Percentiles rank a stretch among this genome's conserved stretches.
These are phyloP conservation scores for Apogon hyalosoma DNA, from an alignment of 2,797 vertebrate genomes.

Conservation along the genomic window DNA sequence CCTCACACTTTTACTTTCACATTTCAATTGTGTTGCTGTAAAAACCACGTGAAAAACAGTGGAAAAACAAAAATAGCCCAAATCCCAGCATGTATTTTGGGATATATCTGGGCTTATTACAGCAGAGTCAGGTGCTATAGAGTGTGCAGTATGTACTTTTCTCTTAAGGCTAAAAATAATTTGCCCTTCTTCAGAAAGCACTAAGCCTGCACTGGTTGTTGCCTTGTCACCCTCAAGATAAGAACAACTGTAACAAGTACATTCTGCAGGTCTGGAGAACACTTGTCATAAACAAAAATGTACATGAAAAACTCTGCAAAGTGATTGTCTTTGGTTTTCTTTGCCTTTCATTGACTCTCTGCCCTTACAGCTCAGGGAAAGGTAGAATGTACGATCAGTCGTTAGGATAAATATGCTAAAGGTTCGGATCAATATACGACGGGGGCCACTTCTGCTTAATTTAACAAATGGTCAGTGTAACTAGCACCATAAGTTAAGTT, in stretches of 20 bases:
- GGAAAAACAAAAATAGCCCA: constrained; percentile 32
- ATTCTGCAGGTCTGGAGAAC: not conserved
- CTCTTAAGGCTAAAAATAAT: constrained; percentile 41
- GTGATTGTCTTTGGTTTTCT: not conserved
- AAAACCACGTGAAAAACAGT: constrained; percentile 23
- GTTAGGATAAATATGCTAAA: constrained; percentile 21
- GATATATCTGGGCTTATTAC: constrained; percentile 25
- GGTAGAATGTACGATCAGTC: not conserved
- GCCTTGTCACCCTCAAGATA: constrained; percentile 6
- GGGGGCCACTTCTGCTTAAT: not conserved
- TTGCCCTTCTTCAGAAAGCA: constrained; percentile 20
- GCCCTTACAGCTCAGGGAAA: constrained; percentile 1
- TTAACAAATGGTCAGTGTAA: constrained; percentile 11
- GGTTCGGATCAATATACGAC: constrained; percentile 17
- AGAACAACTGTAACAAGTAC: not conserved
- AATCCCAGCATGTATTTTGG: constrained; percentile 33
- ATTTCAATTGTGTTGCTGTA: constrained; percentile 5
- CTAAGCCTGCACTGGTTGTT: not conserved
- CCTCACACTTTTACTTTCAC: not conserved
- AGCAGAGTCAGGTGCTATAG: constrained; percentile 10
- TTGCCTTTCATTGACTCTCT: constrained; percentile 21
- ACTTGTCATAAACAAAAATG: not conserved
- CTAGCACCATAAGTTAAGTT: not conserved
- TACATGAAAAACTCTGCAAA: not conserved
- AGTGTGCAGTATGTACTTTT: constrained; percentile 13